These are phyloP conservation scores for Aptenodytes patagonicus DNA, from an alignment of 2,113 vertebrate genomes.

Conservation along the genomic window DNA sequence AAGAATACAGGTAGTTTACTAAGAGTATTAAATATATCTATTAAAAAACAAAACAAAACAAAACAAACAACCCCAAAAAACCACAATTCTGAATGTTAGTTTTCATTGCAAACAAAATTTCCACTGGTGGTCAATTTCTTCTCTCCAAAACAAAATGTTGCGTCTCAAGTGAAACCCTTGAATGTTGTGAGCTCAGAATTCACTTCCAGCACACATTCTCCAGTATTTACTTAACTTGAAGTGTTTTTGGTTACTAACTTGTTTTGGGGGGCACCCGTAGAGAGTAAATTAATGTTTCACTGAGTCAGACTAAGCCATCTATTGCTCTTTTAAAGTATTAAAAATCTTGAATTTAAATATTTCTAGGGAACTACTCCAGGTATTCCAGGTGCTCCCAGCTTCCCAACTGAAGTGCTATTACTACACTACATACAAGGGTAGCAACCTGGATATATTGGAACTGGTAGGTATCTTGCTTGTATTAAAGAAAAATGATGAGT, in stretches of 20 bases:
- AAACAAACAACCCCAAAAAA: too few species aligned
- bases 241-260: background rate
- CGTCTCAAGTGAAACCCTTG: background rate
- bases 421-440: background rate
- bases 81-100: background rate
- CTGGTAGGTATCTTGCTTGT: fast-evolving
- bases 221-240: background rate
- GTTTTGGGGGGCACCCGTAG: fast-evolving
- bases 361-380: background rate
- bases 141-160: background rate
- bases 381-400: background rate
- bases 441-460: background rate
- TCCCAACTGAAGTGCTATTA: background rate
- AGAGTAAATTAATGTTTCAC: background rate
- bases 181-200: background rate
- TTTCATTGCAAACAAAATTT: background rate
- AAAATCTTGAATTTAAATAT: background rate
- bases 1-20: background rate
- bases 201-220: background rate
- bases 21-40: background rate
- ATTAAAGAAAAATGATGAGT: background rate
- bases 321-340: background rate
- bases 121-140: background rate
- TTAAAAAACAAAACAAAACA: background rate
- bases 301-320: background rate